Base-by-base conservation (phyloP, 2,797 vertebrate species). In the Apogon hyalosoma region DNA sequence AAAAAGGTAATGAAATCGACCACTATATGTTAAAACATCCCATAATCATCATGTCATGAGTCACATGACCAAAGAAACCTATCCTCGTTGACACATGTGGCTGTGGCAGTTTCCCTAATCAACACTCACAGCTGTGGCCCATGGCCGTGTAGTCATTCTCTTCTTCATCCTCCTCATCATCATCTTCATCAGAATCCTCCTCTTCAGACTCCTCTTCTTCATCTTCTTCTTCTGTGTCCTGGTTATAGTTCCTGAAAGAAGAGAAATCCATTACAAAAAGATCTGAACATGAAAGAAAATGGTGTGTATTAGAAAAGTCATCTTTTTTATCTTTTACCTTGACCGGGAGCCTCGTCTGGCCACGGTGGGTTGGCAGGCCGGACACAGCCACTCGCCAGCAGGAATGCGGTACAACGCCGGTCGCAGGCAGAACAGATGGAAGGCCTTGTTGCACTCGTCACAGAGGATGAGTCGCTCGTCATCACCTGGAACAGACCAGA, bases 381-480 rank as follows among this genome's bases (percentile, higher is more conserved):
- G 97, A 69, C 98, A 99, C 64, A 95, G 93, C 98, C 98, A 99
- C 60, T 99, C 98, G 0, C 97, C 96, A 0, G 92, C 93, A 0
- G 97, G 98, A 65, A 99, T 96, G 82, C 95, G 94, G 61, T 98
- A 95, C 19, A 99, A 93, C 0, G 95, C 97, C 0, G 98, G 98
- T 4, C 98, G 90, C 91, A 99, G 92, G 84, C 98, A 99, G 75
- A 99, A 97, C 76, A 99, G 93, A 87, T 99, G 98, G 95, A 99
- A 99, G 63, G 97, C 97, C 91, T 99, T 99, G 90, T 98, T 99
- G 87, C 98, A 99, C 86, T 97, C 97, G 0, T 99, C 98, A 75
- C 98, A 99, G 49, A 99, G 92, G 88, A 99, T 97, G 63, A 99
- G 94, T 73, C 99, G 97, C 93, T 98, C 97, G 48, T 99, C 98